Conservation (phyloP, 2,888 invertebrate genomes). For the Gryllus longicercus region DNA sequence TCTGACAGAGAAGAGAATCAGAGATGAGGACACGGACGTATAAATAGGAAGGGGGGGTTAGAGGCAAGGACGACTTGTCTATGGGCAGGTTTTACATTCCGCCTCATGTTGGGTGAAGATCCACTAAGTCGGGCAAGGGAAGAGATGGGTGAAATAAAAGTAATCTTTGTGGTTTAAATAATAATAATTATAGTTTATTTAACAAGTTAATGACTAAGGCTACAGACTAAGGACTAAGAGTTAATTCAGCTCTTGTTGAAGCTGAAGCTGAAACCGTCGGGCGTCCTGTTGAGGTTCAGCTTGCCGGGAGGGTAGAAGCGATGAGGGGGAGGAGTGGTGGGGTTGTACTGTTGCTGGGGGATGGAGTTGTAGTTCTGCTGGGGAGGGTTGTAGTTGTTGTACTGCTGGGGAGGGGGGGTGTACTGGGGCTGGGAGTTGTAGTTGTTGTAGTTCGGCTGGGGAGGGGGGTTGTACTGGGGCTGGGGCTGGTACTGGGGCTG, state of each 20-base stretch:
- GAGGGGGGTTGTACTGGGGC: slow-evolving; percentile 52
- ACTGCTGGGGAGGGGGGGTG: slow-evolving; percentile 45
- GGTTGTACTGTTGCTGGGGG: slow-evolving; percentile 38
- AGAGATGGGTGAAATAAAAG: too few relatives aligned
- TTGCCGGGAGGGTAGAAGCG: slow-evolving; percentile 83
- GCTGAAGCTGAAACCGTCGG: slow-evolving; percentile 83
- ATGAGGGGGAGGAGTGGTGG: slow-evolving; percentile 66
- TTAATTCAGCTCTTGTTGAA: slow-evolving; percentile 63
- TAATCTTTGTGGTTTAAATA: neutral
- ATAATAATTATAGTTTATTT: slow-evolving; percentile 17
- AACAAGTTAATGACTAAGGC: slow-evolving; percentile 1
- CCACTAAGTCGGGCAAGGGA: too few relatives aligned
- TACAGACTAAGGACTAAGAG: neutral
- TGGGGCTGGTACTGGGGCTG: slow-evolving; percentile 41
- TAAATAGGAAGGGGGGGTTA: too few relatives aligned
- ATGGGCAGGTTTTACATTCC: too few relatives aligned
- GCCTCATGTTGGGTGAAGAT: too few relatives aligned
- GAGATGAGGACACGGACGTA: too few relatives aligned
- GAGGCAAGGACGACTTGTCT: too few relatives aligned
- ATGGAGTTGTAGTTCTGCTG: slow-evolving; percentile 43
- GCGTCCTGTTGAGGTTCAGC: slow-evolving; percentile 78
- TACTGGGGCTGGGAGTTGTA: slow-evolving; percentile 43
- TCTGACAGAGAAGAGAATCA: too few relatives aligned
- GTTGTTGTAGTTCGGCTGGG: too few relatives aligned
- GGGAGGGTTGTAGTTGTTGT: slow-evolving; percentile 56